Percentiles rank a stretch among this genome's conserved stretches.
Conservation (phyloP, 2,797 vertebrate species). For the Malacoraja senta region DNA sequence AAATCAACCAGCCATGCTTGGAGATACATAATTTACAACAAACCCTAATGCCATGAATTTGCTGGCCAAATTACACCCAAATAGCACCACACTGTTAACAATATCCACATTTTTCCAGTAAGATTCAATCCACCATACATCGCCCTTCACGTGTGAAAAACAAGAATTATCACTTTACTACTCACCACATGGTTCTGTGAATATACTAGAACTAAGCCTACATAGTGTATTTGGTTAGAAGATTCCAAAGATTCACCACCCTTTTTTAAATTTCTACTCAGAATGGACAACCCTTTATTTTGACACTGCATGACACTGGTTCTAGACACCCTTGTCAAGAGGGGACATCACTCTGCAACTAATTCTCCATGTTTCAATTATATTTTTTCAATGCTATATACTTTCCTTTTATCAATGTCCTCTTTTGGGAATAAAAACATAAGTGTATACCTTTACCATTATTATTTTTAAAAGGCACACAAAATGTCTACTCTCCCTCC, state of each 20-base stretch:
- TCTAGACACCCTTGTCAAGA: no score
- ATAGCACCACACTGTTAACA: background rate
- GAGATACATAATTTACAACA: background rate
- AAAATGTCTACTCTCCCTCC: background rate
- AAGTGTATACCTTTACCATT: background rate
- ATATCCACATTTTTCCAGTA: background rate
- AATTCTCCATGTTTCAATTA: no score
- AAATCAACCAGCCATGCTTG: no score
- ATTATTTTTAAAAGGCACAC: background rate
- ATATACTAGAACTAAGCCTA: no score
- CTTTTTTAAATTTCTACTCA: no score
- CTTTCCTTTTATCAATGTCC: background rate
- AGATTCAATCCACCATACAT: background rate
- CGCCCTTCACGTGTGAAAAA: background rate
- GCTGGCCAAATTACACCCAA: background rate
- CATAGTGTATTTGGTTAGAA: no score
- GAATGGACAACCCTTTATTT: no score
- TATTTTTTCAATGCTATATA: background rate
- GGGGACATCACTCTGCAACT: no score
- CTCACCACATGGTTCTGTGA: background rate
- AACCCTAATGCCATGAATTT: background rate
- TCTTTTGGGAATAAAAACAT: background rate
- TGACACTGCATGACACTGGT: no score
- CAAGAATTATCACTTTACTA: background rate
- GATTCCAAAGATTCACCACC: no score